Evolutionary conservation across 2,797 vertebrate genomes (phyloP).

Genomic region (Salmo trutta): DNA sequence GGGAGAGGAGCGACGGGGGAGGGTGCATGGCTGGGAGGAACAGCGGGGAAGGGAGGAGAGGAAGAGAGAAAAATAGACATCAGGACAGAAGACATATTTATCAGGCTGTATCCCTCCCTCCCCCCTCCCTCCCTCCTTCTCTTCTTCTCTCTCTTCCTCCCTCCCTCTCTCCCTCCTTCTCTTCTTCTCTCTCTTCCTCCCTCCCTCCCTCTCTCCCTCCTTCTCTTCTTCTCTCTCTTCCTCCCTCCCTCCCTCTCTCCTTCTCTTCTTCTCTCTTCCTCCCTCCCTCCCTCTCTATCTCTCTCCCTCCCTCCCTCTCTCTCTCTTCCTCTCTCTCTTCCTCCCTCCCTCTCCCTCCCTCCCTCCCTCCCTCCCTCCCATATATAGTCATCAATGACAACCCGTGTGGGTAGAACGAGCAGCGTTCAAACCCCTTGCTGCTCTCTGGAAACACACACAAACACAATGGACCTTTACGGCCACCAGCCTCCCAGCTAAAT

Average conservation of each 20-base stretch:
- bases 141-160: not conserved
- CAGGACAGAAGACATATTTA: too few species aligned
- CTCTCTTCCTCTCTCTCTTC: too few species aligned
- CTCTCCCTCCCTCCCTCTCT: constrained; percentile 16
- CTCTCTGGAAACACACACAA: constrained; percentile 36
- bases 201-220: too few species aligned
- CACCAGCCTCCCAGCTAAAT: not conserved
- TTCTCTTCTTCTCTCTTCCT: constrained; percentile 3
- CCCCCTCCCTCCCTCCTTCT: not conserved
- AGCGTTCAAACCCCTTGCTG: constrained; percentile 29
- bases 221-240: not conserved
- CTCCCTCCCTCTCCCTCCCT: too few species aligned
- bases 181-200: too few species aligned
- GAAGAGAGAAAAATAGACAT: not conserved
- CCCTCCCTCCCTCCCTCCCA: too few species aligned
- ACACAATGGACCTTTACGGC: not conserved
- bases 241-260: constrained; percentile 8
- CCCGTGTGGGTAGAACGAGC: constrained; percentile 54
- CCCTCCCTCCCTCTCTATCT: constrained; percentile 8
- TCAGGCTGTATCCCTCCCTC: too few species aligned
- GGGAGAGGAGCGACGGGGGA: constrained; percentile 79
- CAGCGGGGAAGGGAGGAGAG: constrained; percentile 17
- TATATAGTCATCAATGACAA: constrained; percentile 22
- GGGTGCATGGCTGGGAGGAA: constrained; percentile 87
- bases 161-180: not conserved